Evolutionary conservation across 2,888 invertebrate genomes (phyloP).

Genomic region (Sturmia bella): DNA sequence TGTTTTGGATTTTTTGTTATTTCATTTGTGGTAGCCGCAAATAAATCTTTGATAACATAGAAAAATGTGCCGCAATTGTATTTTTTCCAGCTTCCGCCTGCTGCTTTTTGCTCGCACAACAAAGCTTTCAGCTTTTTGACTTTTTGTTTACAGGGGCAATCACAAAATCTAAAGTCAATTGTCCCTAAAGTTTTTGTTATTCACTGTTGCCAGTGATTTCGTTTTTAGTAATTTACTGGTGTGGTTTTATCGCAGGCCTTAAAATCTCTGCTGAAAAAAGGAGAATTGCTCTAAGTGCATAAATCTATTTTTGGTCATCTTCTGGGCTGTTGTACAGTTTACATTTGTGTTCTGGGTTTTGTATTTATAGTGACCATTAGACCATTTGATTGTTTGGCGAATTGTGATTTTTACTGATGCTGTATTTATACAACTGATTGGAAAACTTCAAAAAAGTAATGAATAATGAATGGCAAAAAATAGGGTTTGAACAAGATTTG

Average conservation of each 20-base stretch:
- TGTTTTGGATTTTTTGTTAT: conserved; percentile 1
- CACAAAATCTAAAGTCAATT: conserved; percentile 23
- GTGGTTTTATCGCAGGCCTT: background rate
- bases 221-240: conserved; percentile 13
- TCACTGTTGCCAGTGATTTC: conserved; percentile 13
- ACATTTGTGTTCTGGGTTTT: conserved; percentile 19
- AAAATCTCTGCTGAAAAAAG: background rate
- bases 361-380: conserved; percentile 47
- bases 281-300: background rate
- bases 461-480: no score
- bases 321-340: background rate
- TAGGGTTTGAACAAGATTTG: no score
- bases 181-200: conserved; percentile 11
- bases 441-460: background rate
- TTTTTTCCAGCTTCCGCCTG: background rate
- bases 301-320: conserved; percentile 32
- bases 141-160: background rate
- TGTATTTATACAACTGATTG: conserved; percentile 47
- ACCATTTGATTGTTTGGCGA: conserved; percentile 53
- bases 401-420: conserved; percentile 1
- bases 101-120: background rate
- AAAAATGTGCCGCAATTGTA: conserved; percentile 52
- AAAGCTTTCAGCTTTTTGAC: conserved; percentile 28
- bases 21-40: conserved; percentile 33
- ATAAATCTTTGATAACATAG: conserved; percentile 60